phyloP scores from a whole-genome alignment of 2,113 vertebrate species.

The Salvelinus sp. region DNA sequence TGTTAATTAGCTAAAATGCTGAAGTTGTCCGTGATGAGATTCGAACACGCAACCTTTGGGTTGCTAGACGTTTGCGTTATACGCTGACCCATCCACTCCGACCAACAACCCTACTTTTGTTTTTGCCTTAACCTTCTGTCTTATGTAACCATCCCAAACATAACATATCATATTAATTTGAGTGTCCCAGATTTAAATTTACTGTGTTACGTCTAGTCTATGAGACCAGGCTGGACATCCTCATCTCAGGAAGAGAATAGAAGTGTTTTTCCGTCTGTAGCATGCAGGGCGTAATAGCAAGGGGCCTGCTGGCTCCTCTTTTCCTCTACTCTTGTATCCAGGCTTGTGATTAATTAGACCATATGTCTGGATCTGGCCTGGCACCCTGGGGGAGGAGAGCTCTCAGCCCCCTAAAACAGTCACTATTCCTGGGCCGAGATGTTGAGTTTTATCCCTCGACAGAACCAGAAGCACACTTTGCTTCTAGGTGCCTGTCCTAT shows the following conservation, averaged over 20 bases:
- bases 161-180: too few species aligned
- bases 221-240: slow-evolving; percentile 7
- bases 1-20: too few species aligned
- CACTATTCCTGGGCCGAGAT: slow-evolving; percentile 32
- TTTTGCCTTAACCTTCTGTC: too few species aligned
- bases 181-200: too few species aligned
- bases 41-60: too few species aligned
- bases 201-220: too few species aligned
- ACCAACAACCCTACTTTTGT: too few species aligned
- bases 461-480: slow-evolving; percentile 32
- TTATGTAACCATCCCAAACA: too few species aligned
- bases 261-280: slow-evolving; percentile 14
- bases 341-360: slow-evolving; percentile 58
- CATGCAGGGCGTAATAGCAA: slow-evolving; percentile 3
- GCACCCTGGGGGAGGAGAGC: slow-evolving; percentile 27
- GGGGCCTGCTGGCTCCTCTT: slow-evolving; percentile 16
- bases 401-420: slow-evolving; percentile 45
- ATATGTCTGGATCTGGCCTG: slow-evolving; percentile 37
- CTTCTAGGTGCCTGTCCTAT: slow-evolving; percentile 59
- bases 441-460: slow-evolving; percentile 38
- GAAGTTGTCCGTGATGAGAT: too few species aligned
- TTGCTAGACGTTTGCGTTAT: too few species aligned
- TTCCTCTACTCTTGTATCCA: slow-evolving; percentile 28
- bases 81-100: too few species aligned
- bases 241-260: slow-evolving; percentile 24